Base-by-base conservation (phyloP, 2,888 invertebrate genomes). In the Marronus borbonicus region DNA sequence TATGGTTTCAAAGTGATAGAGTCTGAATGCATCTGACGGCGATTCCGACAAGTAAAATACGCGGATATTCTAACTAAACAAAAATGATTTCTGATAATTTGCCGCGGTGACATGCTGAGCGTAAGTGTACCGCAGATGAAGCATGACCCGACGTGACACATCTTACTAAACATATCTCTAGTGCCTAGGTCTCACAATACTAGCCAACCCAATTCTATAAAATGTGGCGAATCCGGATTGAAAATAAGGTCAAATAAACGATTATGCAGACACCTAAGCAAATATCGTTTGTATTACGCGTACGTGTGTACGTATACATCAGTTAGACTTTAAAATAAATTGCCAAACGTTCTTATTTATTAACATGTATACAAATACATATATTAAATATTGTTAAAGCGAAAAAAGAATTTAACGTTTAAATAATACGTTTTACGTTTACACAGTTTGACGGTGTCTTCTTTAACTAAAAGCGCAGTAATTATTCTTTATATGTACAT, bases 151-250 rank as follows among this genome's bases (percentile, higher is more conserved):
- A 81, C 80, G 81, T 80, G 81, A 81, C 81, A 82, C 80, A 81
- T 80, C 79, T 78, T 78, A 81, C 81, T 81, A 82, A 82, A 82
- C 81, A 81, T 81, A 80, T 81, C 80, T 68, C n/a, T 49, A 49
- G 44, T 66, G 66, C 65, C 14, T 31, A 31, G 31, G 66, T 66
- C 65, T 52, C 66, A 66, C 69, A 49, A 69, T 69, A 24, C 69
- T 77, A 77, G 31, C 49, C 3, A 31, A 31, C 31, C 31, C 62
- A 44, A 76, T 36, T 58, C 55, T 76, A 28, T 28, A 68, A 68
- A 12, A 68, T 10, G 20, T 17, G 10, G 14, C 24, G 44, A 68
- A 24, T 68, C 50, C 36, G 5, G 20, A 17, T 20, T 49, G 44
- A 7, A 49, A 44, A 50, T 44, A 68, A 68, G 50, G 50, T 68